Evolutionary conservation across 2,888 invertebrate genomes (phyloP), one percentile per base, ranked within the genome.

Genomic region (Tanypteryx hageni): DNA sequence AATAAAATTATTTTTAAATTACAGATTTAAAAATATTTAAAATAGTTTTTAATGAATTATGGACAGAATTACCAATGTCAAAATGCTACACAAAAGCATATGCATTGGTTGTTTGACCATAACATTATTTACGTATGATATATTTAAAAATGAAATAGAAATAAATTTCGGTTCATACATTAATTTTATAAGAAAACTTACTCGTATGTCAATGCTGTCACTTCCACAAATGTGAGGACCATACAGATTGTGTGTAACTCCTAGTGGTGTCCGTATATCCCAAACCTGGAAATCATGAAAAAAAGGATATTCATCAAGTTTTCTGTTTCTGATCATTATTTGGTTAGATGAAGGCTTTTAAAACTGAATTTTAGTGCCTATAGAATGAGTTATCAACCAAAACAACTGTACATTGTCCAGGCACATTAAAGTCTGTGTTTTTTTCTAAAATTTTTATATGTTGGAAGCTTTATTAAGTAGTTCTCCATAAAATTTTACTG

Each of bases 181-280:
- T 93, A 81, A 61, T 61, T 82, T 92, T 61, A 56, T 81, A 68
- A 76, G 92, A n/a, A 64, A 93, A 94, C 95, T 95, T 94, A 96
- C 96, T 93, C 95, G 95, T 16, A 96, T 93, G 93, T 96, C 96
- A 81, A 96, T 95, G 59, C 96, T 95, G 93, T 96, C 96, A 61
- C 61, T 18, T 92, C 96, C 95, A 93, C 96, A 96, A 93, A 96
- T 95, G 93, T 96, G 95, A 14, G 96, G 96, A 5, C 96, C 96
- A 94, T 96, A 95, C 92, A 96, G 96, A 0, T 96, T 95, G 94
- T 95, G 95, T 16, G 96, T 95, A 93, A 96, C 96, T 4, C 96
- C 96, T 10, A 95, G 94, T 91, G 95, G 94, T 92, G 95, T 95
- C 93, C 96, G 95, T 22, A 94, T 94, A 93, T 96, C 96, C 96